Evolutionary conservation across 2,888 invertebrate genomes (phyloP).

Genomic region (Drosophila siamana): DNA sequence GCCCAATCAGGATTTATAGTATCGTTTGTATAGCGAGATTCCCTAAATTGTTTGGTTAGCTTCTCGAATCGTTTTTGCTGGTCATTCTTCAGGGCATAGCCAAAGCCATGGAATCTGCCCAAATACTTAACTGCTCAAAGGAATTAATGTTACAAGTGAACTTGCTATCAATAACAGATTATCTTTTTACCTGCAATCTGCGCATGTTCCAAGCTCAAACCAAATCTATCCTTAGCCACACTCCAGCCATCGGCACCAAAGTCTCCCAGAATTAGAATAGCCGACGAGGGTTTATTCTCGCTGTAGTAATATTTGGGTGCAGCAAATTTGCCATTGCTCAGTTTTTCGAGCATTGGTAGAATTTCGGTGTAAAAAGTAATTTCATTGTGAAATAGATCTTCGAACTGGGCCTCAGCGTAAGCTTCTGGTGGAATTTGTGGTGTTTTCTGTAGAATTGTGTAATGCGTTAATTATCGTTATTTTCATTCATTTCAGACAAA

Average conservation of each 20-base stretch:
- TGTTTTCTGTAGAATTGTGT: constrained; percentile 76
- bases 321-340: constrained; percentile 50
- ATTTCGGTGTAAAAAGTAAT: constrained; percentile 79
- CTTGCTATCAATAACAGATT: too few species aligned
- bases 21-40: constrained; percentile 73
- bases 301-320: constrained; percentile 81
- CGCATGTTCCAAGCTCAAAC: constrained; percentile 82
- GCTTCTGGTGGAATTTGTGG: constrained; percentile 70
- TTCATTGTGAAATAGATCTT: constrained; percentile 82
- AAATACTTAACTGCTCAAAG: constrained; percentile 65
- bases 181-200: constrained; percentile 71
- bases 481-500: not conserved
- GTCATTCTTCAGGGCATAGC: constrained; percentile 79
- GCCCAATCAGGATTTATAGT: constrained; percentile 56
- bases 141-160: not conserved
- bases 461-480: not conserved
- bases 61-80: constrained; percentile 67
- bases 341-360: constrained; percentile 74
- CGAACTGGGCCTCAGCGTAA: constrained; percentile 74
- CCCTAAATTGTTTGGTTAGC: constrained; percentile 65
- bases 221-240: constrained; percentile 69
- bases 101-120: constrained; percentile 82
- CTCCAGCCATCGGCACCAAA: constrained; percentile 77
- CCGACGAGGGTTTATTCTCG: constrained; percentile 64
- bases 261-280: constrained; percentile 80